These are phyloP conservation scores for Archips crataeganus DNA, from an alignment of 2,888 invertebrate genomes.

Conservation along the genomic window DNA sequence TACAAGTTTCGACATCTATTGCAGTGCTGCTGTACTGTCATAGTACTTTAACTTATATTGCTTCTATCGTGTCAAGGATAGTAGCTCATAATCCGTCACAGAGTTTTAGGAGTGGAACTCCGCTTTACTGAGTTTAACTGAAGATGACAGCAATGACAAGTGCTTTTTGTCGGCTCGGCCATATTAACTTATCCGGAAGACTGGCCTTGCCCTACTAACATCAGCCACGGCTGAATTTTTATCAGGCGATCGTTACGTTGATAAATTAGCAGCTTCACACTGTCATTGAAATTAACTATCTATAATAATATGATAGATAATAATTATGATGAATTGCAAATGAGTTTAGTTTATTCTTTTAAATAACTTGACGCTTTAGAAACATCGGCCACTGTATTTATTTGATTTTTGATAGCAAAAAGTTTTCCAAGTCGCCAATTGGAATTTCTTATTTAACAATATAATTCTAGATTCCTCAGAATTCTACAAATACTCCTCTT, in stretches of 20 bases:
- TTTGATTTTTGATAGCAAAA: slow-evolving; percentile 43
- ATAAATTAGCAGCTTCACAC: slow-evolving; percentile 20
- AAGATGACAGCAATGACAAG: slow-evolving; percentile 46
- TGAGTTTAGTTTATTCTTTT: background rate
- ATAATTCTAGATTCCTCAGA: background rate
- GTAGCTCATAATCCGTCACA: background rate
- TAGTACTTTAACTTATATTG: background rate
- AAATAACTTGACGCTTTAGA: background rate
- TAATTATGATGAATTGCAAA: background rate
- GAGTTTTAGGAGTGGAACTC: background rate
- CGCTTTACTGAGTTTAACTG: slow-evolving; percentile 4
- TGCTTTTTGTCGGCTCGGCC: slow-evolving; percentile 52
- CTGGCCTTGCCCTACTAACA: slow-evolving; percentile 57
- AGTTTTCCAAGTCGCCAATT: background rate
- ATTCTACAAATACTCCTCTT: background rate
- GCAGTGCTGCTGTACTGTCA: background rate
- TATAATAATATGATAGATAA: slow-evolving; percentile 17
- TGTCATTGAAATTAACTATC: slow-evolving; percentile 32
- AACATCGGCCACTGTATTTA: slow-evolving; percentile 20
- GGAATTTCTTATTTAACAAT: background rate
- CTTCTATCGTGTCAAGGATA: slow-evolving; percentile 5
- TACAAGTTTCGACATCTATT: slow-evolving; percentile 3
- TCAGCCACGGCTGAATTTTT: slow-evolving; percentile 43
- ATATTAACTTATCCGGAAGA: slow-evolving; percentile 47
- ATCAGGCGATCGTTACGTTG: slow-evolving; percentile 42